These are phyloP conservation scores for Hemistola chrysoprasaria DNA, from an alignment of 2,888 invertebrate species.

Conservation along the genomic window DNA sequence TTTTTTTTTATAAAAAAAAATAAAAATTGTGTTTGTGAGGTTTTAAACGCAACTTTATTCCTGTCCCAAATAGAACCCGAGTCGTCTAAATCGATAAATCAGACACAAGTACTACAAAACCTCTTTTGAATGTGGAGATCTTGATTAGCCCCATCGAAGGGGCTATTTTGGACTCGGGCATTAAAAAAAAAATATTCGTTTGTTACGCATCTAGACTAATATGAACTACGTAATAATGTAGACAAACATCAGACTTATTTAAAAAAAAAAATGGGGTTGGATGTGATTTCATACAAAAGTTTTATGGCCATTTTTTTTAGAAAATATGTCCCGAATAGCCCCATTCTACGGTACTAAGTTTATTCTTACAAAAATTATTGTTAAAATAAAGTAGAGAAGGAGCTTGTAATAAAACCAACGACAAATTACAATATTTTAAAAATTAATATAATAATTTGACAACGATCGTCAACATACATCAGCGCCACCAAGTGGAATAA, in stretches of 20 bases:
- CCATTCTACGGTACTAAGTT: constrained; percentile 1
- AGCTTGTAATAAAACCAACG: too few species aligned
- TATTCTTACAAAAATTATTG: too few species aligned
- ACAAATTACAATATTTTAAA: too few species aligned
- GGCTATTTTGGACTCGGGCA: constrained; percentile 6
- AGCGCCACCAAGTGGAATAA: too few species aligned
- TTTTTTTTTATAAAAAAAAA: too few species aligned
- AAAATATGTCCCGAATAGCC: constrained; percentile 1
- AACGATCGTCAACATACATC: too few species aligned
- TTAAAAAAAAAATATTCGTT: constrained; percentile 1
- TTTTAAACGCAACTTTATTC: constrained; percentile 9
- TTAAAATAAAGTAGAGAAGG: too few species aligned
- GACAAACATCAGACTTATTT: too few species aligned
- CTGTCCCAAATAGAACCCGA: constrained; percentile 10
- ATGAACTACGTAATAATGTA: too few species aligned
- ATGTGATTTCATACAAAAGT: constrained; percentile 5
- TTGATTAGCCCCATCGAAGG: constrained; percentile 10
- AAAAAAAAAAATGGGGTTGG: constrained; percentile 4
- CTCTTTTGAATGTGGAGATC: constrained; percentile 4
- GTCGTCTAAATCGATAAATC: constrained; percentile 11
- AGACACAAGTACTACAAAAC: constrained; percentile 8
- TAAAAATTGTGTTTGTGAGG: constrained; percentile 2
- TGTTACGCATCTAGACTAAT: neutral
- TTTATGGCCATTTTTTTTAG: constrained; percentile 5
- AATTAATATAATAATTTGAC: too few species aligned